A percentile compares a stretch with the other conserved stretches of the same genome.
These are phyloP conservation scores for Diploscapter pachys DNA, from an alignment of 1,140 invertebrate species.

Conservation along the genomic window DNA sequence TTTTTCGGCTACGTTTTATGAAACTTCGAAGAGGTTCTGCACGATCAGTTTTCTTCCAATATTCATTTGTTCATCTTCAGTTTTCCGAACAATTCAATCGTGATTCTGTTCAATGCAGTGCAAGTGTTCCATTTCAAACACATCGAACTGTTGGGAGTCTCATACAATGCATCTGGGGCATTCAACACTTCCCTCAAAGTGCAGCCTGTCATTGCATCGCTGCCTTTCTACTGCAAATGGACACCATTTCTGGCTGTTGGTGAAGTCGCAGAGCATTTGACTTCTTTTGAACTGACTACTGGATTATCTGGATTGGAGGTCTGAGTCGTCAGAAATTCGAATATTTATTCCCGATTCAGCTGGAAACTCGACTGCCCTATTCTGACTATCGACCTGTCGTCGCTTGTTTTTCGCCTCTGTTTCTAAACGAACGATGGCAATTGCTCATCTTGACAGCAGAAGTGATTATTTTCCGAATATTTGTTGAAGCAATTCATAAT, in stretches of 20 bases:
- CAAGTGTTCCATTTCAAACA: neutral
- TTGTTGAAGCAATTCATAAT: neutral
- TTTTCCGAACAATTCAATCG: neutral
- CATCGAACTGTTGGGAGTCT: neutral
- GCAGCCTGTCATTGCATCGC: neutral
- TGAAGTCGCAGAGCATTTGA: neutral
- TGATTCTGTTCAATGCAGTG: neutral
- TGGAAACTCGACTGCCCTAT: neutral
- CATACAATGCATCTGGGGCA: neutral
- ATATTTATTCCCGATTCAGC: neutral
- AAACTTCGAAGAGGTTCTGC: constrained; percentile 18
- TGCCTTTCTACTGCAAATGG: neutral
- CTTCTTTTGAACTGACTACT: neutral
- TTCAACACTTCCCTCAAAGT: neutral
- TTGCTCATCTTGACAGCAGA: neutral
- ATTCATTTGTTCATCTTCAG: neutral
- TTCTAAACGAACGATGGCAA: constrained; percentile 7
- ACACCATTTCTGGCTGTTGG: neutral
- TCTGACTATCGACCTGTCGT: neutral
- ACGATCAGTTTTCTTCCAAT: too few species aligned
- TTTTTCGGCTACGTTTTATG: constrained; percentile 26
- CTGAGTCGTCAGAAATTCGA: neutral
- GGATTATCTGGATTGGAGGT: neutral
- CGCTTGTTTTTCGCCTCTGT: neutral
- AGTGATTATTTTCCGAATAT: neutral